Base-by-base conservation (phyloP, 1,140 invertebrate species). In the Sminthurinus signatus region DNA sequence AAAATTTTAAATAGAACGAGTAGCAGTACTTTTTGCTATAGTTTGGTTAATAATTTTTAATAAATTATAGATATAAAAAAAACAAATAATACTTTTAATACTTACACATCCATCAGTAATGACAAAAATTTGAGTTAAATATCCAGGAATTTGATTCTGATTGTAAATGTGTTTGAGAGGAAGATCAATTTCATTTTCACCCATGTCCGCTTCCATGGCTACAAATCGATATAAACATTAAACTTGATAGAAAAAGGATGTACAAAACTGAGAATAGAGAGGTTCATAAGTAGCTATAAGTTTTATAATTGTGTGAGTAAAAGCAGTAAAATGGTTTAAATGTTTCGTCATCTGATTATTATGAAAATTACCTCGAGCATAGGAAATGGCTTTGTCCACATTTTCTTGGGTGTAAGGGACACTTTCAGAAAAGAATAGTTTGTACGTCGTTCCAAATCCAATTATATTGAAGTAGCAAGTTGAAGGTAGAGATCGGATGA, bases 81-180 rank as follows among this genome's bases (percentile, higher is more conserved):
- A n/a, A 29, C n/a, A n/a, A n/a, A n/a, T n/a, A 19, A 15, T 44
- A 23, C n/a, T 42, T 21, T 4, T n/a, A 4, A 0, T 12, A 51
- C 60, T 55, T 21, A 75, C 76, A 31, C 70, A 70, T 19, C 76
- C 76, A 66, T 78, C 77, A 15, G 77, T 76, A 8, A 78, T 56
- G n/a, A 77, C 58, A 64, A 77, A 75, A 8, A 78, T 67, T 62
- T 76, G 71, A 25, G 75, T 63, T 10, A 70, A 51, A 59, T 75
- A 74, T 2, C 72, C 74, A n/a, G 69, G 43, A 44, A 74, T 72
- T n/a, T 61, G 42, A 25, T 68, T 62, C 36, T 70, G 56, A 1
- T 60, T 64, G 58, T 74, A 77, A 51, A 78, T 69, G 27, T 70
- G 32, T 46, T 74, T 25, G 5, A 78, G 50, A 10, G 76, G 76